phyloP scores from a whole-genome alignment of 2,797 vertebrate genomes.

The Heteromormyrus szaboi region DNA sequence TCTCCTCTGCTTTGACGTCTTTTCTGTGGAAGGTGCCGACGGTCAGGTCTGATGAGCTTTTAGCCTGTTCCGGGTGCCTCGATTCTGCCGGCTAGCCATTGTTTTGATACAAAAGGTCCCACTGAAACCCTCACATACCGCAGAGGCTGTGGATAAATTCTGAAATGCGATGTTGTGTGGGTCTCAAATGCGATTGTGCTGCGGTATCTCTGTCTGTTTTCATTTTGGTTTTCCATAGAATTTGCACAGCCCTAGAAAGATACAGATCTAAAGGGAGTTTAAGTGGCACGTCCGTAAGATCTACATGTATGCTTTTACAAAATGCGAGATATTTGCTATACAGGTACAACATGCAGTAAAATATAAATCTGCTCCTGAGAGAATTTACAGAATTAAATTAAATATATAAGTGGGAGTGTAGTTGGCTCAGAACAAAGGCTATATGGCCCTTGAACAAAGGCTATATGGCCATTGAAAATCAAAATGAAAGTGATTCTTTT shows the following conservation, averaged over 20 bases:
- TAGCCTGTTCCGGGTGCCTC: background rate
- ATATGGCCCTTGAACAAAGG: background rate
- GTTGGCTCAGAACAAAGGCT: background rate
- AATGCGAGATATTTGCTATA: background rate
- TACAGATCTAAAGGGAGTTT: background rate
- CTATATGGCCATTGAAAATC: background rate
- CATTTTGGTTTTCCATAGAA: background rate
- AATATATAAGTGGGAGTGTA: background rate
- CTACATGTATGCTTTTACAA: background rate
- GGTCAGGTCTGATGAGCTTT: background rate
- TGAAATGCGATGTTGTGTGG: background rate
- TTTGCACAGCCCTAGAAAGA: background rate
- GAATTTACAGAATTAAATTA: background rate
- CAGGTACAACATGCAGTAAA: background rate
- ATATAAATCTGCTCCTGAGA: background rate
- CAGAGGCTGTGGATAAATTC: background rate
- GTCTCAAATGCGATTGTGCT: background rate
- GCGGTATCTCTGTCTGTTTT: background rate
- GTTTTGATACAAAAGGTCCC: background rate
- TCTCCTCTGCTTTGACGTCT: background rate
- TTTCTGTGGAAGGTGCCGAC: background rate
- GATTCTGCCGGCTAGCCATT: background rate
- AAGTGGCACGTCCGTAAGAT: background rate
- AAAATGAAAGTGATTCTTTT: background rate
- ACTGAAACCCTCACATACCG: background rate